Base-by-base conservation (phyloP, 2,113 vertebrate genomes). In the Salvator merianae region DNA sequence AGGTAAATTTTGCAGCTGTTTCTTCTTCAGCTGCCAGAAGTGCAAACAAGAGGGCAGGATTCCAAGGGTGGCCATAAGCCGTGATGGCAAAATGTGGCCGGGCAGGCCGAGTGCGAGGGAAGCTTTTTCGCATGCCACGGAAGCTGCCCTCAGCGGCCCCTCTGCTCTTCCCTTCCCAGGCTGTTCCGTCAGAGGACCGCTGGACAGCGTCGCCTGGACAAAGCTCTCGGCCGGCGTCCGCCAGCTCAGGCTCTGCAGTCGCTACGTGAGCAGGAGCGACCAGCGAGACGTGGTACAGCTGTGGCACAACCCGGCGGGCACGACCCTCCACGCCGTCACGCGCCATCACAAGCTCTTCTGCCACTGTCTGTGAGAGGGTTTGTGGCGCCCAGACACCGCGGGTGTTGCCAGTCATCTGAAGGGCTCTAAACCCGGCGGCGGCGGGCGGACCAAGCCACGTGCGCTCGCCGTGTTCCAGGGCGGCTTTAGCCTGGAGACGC, bases 161-260 rank as follows among this genome's bases (percentile, higher is more conserved):
- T 38, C 55, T 16, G 5, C 5, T 12, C 28, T 3, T 24, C 12
- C 34, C 1, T 13, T 26, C 69, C 1, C 91, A 97, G 97, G 97
- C 32, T 97, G 97, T 80, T 89, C 93, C 40, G 91, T 97, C 84
- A 90, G 82, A 0, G 95, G 96, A 0, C 96, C 95, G 0, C 92
- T 94, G 93, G 94, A 93, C 22, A 12, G n/a, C 0, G 10, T 36
- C 0, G 83, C 65, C 32, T 83, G 96, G 90, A 87, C 93, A 1
- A 74, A 78, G 55, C 73, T 94, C 34, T 83, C 94, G 0, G 62
- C 91, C 13, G 77, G 59, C 4, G 86, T 97, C 71, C 55, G 18
- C 26, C 97, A 97, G 16, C 93, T 98, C 28, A 92, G 92, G 8
- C 94, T 98, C 50, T 96, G 96, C 81, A 94, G 96, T 32, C 94